phyloP scores from a whole-genome alignment of 2,113 vertebrate species.

The Gulo gulo region DNA sequence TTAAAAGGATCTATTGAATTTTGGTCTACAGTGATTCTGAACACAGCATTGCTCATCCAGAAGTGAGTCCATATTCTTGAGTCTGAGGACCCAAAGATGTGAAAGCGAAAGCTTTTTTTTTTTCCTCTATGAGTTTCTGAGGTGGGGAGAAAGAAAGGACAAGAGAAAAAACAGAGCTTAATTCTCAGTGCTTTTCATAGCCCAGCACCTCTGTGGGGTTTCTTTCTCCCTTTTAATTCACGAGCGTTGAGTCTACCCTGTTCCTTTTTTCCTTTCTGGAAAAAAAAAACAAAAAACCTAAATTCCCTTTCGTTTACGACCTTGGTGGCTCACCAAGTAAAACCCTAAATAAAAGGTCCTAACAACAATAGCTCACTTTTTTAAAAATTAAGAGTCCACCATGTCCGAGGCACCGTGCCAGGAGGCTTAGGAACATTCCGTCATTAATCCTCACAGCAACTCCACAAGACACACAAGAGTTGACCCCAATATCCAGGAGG shows the following conservation, averaged over 20 bases:
- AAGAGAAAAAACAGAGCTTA: not conserved
- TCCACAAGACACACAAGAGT: not conserved
- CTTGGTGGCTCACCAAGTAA: not conserved
- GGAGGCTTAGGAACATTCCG: not conserved
- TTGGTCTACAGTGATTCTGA: not conserved
- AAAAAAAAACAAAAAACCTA: not conserved
- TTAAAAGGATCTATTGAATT: conserved; percentile 45
- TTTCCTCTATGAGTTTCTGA: not conserved
- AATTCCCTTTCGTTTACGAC: not conserved
- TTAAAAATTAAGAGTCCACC: not conserved
- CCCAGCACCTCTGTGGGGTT: not conserved
- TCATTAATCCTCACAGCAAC: not conserved
- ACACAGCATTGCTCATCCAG: not conserved
- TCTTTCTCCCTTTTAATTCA: not conserved
- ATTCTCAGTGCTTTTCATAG: not conserved
- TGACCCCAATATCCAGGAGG: not conserved
- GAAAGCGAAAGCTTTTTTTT: not conserved
- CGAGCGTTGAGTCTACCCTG: not conserved
- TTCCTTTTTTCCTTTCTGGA: not conserved
- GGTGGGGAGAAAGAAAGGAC: not conserved
- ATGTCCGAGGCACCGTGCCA: not conserved
- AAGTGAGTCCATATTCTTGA: not conserved
- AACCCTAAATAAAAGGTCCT: not conserved
- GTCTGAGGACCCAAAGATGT: not conserved
- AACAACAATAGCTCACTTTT: not conserved